Percentiles rank a stretch among this genome's conserved stretches.
These are phyloP conservation scores for Formicarius rufipectus DNA, from an alignment of 2,113 vertebrate genomes.

Conservation along the genomic window DNA sequence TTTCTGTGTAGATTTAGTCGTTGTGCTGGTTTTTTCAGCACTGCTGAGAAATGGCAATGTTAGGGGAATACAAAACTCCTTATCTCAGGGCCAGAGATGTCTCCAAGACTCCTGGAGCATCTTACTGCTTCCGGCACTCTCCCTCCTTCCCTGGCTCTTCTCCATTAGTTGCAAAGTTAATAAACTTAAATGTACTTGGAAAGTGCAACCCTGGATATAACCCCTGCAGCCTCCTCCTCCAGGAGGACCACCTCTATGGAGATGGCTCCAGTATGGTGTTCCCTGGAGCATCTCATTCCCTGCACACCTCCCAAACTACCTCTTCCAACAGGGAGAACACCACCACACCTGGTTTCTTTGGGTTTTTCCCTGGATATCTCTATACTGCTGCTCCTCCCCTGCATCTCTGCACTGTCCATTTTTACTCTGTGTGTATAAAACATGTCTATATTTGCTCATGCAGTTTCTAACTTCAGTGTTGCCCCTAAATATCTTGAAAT, in stretches of 20 bases:
- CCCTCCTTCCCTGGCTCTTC: background rate
- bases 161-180: background rate
- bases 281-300: background rate
- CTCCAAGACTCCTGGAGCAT: background rate
- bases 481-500: background rate
- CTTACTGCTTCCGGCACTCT: background rate
- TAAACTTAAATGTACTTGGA: background rate
- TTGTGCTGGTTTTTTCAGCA: background rate
- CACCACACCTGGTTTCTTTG: fast-evolving
- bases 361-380: background rate
- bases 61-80: background rate
- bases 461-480: background rate
- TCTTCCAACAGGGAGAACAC: background rate
- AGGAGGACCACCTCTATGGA: background rate
- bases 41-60: fast-evolving
- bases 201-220: background rate
- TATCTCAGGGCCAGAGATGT: background rate
- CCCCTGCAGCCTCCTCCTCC: background rate
- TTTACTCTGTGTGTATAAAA: background rate
- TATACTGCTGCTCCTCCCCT: background rate
- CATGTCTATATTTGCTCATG: fast-evolving
- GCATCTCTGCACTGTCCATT: background rate
- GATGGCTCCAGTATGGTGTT: background rate
- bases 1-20: too few species aligned
- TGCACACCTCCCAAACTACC: background rate